phyloP scores from a whole-genome alignment of 2,797 vertebrate species.

The Glossophaga mutica region DNA sequence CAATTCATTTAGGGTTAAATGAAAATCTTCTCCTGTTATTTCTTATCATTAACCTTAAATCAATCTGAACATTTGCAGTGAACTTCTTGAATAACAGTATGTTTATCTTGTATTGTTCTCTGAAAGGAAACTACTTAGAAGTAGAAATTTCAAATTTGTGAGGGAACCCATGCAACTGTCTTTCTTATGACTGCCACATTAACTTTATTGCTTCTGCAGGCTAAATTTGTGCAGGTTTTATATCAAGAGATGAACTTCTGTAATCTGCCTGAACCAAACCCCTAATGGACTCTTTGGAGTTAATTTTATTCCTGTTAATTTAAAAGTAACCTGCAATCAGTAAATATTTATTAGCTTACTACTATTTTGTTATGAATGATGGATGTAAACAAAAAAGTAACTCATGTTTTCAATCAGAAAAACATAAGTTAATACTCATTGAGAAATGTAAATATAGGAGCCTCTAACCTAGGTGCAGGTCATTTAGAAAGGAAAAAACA shows the following conservation, averaged over 20 bases:
- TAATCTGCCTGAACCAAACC: neutral
- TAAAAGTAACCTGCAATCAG: neutral
- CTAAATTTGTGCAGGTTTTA: neutral
- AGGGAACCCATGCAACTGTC: neutral
- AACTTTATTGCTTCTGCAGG: neutral
- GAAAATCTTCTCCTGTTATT: no score
- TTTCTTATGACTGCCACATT: neutral
- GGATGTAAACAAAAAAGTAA: neutral
- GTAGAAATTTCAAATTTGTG: no score
- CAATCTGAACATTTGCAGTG: no score
- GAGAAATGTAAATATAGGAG: neutral
- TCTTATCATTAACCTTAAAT: no score
- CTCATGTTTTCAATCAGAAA: neutral
- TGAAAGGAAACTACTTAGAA: no score
- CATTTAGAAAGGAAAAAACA: neutral
- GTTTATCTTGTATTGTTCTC: no score
- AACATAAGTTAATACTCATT: neutral
- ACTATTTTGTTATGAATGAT: neutral
- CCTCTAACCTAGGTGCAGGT: neutral
- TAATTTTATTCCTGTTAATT: neutral
- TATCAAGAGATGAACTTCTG: neutral
- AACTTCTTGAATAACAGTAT: no score
- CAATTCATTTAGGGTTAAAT: no score
- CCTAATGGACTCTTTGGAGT: neutral
- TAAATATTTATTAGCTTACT: neutral